phyloP scores from a whole-genome alignment of 1,140 invertebrate species.

The Macrotrachela quadricornifera region DNA sequence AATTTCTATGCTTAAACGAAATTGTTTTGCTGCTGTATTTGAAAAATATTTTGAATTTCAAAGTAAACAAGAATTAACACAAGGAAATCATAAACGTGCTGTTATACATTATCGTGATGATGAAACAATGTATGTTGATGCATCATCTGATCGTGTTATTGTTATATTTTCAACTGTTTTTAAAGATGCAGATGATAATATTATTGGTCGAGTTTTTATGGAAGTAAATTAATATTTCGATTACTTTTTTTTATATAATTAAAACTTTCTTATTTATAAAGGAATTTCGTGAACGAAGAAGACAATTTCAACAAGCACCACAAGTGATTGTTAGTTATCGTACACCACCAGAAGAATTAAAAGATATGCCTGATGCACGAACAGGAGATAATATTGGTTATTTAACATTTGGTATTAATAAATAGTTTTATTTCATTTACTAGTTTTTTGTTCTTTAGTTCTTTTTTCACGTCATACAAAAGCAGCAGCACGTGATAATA shows the following conservation, averaged over 20 bases:
- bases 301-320: constrained; percentile 69
- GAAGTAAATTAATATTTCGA: too few relatives aligned
- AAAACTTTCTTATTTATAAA: too few relatives aligned
- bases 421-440: constrained; percentile 2
- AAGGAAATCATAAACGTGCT: constrained; percentile 53
- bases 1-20: constrained; percentile 78
- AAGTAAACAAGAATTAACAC: constrained; percentile 57
- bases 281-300: constrained; percentile 71
- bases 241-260: too few relatives aligned
- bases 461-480: constrained; percentile 79
- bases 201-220: constrained; percentile 96
- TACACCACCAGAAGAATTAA: constrained; percentile 73
- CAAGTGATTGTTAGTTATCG: constrained; percentile 65
- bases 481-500: constrained; percentile 70
- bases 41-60: constrained; percentile 92
- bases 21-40: constrained; percentile 98
- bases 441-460: constrained; percentile 49
- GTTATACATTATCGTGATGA: constrained; percentile 96
- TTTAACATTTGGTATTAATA: constrained; percentile 72
- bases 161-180: constrained; percentile 98
- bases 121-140: constrained; percentile 98
- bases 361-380: constrained; percentile 54
- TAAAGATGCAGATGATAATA: constrained; percentile 88
- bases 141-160: constrained; percentile 87
- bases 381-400: constrained; percentile 95